Percentiles rank a stretch among this genome's conserved stretches.
These are phyloP conservation scores for Zoanthus solanderi DNA, from an alignment of 92 coral and sea anemone species.

Conservation along the genomic window DNA sequence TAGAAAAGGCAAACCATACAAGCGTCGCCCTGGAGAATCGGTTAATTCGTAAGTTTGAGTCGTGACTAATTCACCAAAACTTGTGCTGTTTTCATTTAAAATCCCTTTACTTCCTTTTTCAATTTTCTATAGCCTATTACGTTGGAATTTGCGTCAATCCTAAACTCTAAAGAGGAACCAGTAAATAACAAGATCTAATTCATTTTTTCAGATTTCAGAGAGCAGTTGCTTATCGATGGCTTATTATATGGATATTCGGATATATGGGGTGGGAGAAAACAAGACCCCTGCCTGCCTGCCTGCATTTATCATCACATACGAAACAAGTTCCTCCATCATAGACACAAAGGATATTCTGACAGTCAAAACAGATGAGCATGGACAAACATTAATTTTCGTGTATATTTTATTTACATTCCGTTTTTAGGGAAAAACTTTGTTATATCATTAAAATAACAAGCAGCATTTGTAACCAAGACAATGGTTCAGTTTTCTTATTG, in stretches of 20 bases:
- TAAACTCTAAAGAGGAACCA: neutral
- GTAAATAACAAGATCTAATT: neutral
- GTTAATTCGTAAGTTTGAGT: neutral
- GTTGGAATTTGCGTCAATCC: neutral
- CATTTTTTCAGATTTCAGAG: slow-evolving; percentile 9
- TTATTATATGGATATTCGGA: slow-evolving; percentile 46
- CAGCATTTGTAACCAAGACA: neutral
- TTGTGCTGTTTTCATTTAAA: neutral
- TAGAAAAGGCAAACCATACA: slow-evolving; percentile 13
- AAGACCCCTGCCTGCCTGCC: slow-evolving; percentile 59
- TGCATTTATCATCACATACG: slow-evolving; percentile 30
- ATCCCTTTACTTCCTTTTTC: neutral
- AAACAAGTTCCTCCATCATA: neutral
- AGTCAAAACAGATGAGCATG: neutral
- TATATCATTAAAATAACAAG: neutral
- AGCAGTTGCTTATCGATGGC: slow-evolving; percentile 53
- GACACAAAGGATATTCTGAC: neutral
- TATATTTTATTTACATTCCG: neutral
- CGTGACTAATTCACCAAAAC: neutral
- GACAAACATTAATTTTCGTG: neutral
- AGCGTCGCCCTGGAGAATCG: slow-evolving; percentile 11
- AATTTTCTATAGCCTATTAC: neutral
- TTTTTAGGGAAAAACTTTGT: neutral
- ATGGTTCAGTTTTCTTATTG: neutral
- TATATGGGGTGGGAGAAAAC: slow-evolving; percentile 46